Conservation (phyloP, 2,888 invertebrate genomes). For the Heterodera filipjevi region DNA sequence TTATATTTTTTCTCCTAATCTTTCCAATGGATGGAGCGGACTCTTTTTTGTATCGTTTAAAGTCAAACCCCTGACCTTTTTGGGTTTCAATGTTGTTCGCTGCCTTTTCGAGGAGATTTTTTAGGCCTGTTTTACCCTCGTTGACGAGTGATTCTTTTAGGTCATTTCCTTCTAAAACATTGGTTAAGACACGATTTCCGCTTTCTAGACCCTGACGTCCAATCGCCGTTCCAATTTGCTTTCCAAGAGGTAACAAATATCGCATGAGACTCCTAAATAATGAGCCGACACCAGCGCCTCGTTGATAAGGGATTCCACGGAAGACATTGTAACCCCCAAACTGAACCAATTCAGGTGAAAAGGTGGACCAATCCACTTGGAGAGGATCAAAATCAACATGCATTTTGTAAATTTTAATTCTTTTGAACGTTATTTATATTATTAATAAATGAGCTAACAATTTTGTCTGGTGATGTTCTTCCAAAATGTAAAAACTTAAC, state of each 20-base stretch:
- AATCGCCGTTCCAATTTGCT: slow-evolving; percentile 7
- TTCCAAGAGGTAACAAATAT: slow-evolving; percentile 2
- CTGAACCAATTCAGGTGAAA: background rate
- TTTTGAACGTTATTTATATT: background rate
- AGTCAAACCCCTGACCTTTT: slow-evolving; percentile 18
- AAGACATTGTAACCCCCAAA: slow-evolving; percentile 13
- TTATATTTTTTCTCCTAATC: background rate
- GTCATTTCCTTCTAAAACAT: slow-evolving; percentile 10
- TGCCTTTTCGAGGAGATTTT: slow-evolving; percentile 11
- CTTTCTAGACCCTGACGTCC: slow-evolving; percentile 10
- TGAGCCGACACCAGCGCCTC: slow-evolving; percentile 11
- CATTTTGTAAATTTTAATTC: background rate
- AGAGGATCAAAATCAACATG: slow-evolving; percentile 26
- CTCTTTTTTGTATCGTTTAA: slow-evolving; percentile 8
- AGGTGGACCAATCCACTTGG: slow-evolving; percentile 18
- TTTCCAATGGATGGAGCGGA: background rate
- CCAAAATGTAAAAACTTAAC: background rate
- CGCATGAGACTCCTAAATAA: slow-evolving; percentile 8
- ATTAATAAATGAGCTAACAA: background rate
- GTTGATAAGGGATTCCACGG: slow-evolving; percentile 3
- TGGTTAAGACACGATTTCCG: background rate
- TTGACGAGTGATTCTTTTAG: slow-evolving; percentile 8
- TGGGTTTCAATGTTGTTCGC: background rate
- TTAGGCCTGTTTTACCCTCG: background rate
- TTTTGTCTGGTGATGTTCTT: background rate